Conservation (phyloP, 2,888 invertebrate genomes). For the Ypsolopha sequella region DNA sequence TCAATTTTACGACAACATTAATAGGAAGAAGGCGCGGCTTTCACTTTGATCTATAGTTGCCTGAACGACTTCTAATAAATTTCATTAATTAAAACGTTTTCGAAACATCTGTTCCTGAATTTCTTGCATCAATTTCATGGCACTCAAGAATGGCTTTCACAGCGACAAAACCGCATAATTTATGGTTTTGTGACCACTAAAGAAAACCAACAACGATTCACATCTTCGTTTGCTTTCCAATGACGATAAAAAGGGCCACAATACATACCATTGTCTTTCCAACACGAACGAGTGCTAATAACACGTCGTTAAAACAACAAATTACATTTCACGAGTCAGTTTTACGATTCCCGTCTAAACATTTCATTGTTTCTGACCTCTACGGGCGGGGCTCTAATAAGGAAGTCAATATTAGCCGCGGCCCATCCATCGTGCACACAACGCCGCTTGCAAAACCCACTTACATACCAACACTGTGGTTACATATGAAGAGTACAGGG, state of each 20-base stretch:
- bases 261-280: neutral
- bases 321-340: constrained; percentile 33
- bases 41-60: constrained; percentile 34
- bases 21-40: constrained; percentile 19
- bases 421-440: constrained; percentile 3
- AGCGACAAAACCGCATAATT: neutral
- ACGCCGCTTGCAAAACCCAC: constrained; percentile 30
- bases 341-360: constrained; percentile 38
- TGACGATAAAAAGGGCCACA: too few relatives aligned
- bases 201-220: too few relatives aligned
- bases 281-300: neutral
- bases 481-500: too few relatives aligned
- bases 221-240: too few relatives aligned
- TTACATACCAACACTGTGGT: constrained; percentile 18
- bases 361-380: constrained; percentile 45
- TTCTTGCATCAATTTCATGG: neutral
- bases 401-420: constrained; percentile 60
- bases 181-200: neutral
- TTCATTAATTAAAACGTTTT: constrained; percentile 2
- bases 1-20: constrained; percentile 33
- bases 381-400: constrained; percentile 38
- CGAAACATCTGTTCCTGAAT: neutral
- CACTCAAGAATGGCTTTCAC: neutral
- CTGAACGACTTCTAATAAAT: constrained; percentile 15
- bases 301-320: constrained; percentile 10